Evolutionary conservation across 2,113 vertebrate genomes (phyloP).

Genomic region (Phaethornis superciliosus): DNA sequence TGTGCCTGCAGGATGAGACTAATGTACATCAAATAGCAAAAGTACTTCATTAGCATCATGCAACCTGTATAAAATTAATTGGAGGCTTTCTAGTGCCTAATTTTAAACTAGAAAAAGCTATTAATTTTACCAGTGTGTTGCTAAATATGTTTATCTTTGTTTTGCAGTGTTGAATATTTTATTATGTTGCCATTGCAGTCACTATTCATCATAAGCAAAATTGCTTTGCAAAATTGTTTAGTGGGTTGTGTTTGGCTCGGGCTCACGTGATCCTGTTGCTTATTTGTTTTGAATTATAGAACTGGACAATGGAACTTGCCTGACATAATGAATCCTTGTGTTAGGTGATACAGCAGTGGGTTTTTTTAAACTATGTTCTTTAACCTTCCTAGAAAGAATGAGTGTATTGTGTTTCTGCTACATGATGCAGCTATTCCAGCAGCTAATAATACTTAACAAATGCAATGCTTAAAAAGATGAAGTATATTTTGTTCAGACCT

Average conservation of each 20-base stretch:
- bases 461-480: neutral
- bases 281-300: neutral
- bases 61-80: neutral
- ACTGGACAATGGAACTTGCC: neutral
- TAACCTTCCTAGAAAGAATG: neutral
- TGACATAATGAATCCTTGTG: neutral
- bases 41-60: neutral
- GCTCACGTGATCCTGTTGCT: neutral
- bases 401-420: neutral
- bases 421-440: neutral
- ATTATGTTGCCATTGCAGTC: neutral
- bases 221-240: neutral
- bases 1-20: neutral
- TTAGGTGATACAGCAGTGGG: fast-evolving
- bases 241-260: neutral
- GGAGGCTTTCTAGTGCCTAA: neutral
- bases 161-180: neutral
- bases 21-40: neutral
- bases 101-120: neutral
- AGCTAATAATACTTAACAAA: neutral
- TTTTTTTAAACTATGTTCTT: neutral
- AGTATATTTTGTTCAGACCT: neutral
- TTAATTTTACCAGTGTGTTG: neutral
- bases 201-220: neutral
- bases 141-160: neutral